These are phyloP conservation scores for Laupala kohalensis DNA, from an alignment of 1,140 invertebrate genomes.

Conservation along the genomic window DNA sequence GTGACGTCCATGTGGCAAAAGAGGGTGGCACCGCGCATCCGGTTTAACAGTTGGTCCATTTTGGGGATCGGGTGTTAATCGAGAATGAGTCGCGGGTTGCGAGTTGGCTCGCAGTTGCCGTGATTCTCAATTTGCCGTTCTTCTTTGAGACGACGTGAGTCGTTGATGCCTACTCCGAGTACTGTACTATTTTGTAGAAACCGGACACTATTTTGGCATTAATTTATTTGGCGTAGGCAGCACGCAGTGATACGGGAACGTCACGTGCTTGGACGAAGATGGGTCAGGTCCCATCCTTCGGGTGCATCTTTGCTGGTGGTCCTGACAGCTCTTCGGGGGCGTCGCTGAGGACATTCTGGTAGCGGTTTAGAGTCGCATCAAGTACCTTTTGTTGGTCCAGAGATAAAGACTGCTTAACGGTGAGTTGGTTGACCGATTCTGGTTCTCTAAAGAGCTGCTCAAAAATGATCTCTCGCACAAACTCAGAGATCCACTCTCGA, in stretches of 20 bases:
- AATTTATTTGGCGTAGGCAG: conserved; percentile 17
- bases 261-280: conserved; percentile 15
- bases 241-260: conserved; percentile 16
- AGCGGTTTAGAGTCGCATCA: no score
- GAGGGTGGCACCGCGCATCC: conserved; percentile 15
- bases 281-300: conserved; percentile 9
- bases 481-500: no score
- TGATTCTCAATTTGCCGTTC: no score
- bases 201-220: conserved; percentile 16
- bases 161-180: conserved; percentile 17
- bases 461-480: no score
- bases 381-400: no score
- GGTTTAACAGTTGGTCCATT: no score
- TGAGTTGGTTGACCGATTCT: no score
- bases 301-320: conserved; percentile 8
- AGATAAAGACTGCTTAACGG: no score
- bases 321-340: conserved; percentile 10
- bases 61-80: no score
- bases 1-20: conserved; percentile 19
- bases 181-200: conserved; percentile 17
- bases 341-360: no score
- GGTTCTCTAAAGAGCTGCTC: no score
- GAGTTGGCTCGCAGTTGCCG: conserved; percentile 8
- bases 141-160: no score
- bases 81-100: not conserved